Evolutionary conservation across 2,888 invertebrate genomes (phyloP), one percentile per base, ranked within the genome.

Genomic region (Melikaiella ostensackeni): DNA sequence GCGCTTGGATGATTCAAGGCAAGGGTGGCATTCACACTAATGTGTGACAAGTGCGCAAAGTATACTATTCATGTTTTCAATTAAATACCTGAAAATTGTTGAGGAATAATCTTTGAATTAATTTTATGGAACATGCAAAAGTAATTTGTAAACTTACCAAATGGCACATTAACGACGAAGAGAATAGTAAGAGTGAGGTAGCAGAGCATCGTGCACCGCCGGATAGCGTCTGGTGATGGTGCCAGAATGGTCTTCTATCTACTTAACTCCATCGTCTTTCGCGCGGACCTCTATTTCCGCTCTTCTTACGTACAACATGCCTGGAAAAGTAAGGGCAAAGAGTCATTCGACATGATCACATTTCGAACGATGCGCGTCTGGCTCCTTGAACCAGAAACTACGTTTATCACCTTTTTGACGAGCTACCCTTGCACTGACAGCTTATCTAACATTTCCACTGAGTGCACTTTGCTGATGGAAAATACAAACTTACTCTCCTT

Each of bases 131-230:
- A 74, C 11, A 30, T 30, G 30, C 30, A 13, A 33, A 33, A n/a
- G 30, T 8, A 19, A 50, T 24, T 21, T 19, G 55, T 5, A 30
- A 33, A 88, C 89, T 89, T 79, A 91, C 90, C 90, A 85, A 89
- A 89, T 86, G 89, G 90, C 88, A 88, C 88, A 88, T 88, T 88
- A 86, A 90, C 86, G 88, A 88, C 86, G 85, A 89, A 85, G 83
- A 88, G 85, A 84, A 89, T 84, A 86, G 87, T 83, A 82, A 89
- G 84, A 80, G 83, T 86, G 84, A 86, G 87, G 84, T 86, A 88
- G 85, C 84, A 88, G 86, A 89, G 90, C 90, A 90, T 90, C 81
- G 87, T 89, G 86, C 84, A 83, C 85, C 84, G 84, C 84, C 78
- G 81, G 82, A 79, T 83, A 83, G 83, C 79, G 86, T 87, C 86